Percentiles rank a stretch among this genome's conserved stretches.
Evolutionary conservation across 2,888 invertebrate species (phyloP).

Genomic region (Nomada flava): DNA sequence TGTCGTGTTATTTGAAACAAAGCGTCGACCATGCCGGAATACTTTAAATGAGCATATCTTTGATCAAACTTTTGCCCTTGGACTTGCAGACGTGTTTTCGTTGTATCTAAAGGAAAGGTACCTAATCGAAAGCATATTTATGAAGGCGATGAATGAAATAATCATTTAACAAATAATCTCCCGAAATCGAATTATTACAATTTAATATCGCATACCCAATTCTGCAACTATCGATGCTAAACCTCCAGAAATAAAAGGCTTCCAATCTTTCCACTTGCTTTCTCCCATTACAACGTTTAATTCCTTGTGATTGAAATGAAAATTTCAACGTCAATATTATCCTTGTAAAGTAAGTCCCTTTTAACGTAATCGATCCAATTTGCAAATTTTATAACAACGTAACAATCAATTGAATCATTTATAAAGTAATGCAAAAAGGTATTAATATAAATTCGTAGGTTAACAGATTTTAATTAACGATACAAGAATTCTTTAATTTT

Average conservation of each 20-base stretch:
- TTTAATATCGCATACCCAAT: conserved; percentile 88
- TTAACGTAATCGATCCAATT: background rate
- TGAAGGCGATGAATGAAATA: background rate
- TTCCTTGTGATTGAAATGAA: conserved; percentile 15
- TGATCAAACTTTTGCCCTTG: conserved; percentile 95
- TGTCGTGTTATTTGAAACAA: conserved; percentile 93
- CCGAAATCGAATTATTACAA: background rate
- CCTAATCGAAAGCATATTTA: conserved; percentile 85
- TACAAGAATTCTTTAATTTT: background rate
- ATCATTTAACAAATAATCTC: background rate
- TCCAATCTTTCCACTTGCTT: conserved; percentile 95
- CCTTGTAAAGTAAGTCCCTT: background rate
- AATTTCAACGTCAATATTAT: background rate
- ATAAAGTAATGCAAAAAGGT: background rate
- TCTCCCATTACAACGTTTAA: conserved; percentile 88
- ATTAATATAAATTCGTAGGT: conserved; percentile 5
- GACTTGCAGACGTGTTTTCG: conserved; percentile 96
- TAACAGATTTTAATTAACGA: conserved; percentile 2
- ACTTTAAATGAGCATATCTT: conserved; percentile 90
- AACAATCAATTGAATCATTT: background rate
- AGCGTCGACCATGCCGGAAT: conserved; percentile 97
- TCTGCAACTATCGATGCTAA: conserved; percentile 97
- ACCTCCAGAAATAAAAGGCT: conserved; percentile 97
- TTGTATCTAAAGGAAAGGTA: conserved; percentile 98
- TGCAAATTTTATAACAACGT: background rate